phyloP scores from a whole-genome alignment of 2,797 vertebrate genomes.

The Onychomys torridus region DNA sequence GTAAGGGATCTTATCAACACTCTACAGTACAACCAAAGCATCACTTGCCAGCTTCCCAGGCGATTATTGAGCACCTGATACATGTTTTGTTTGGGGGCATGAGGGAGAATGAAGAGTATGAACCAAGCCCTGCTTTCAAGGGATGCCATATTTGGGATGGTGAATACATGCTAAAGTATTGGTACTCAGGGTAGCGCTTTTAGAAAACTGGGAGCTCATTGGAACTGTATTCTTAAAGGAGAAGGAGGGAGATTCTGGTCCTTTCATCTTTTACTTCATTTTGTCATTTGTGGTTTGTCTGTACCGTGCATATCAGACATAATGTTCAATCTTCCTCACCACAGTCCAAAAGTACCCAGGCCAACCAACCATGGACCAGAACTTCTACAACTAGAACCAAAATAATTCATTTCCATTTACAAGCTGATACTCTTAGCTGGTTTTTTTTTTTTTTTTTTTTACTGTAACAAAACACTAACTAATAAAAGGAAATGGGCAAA shows the following conservation, averaged over 20 bases:
- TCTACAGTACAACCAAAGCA: background rate
- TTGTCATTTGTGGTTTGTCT: background rate
- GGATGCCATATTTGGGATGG: background rate
- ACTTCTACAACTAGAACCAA: background rate
- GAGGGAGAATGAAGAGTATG: background rate
- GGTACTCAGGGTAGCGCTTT: background rate
- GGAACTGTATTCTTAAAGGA: background rate
- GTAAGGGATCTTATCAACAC: background rate
- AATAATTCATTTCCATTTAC: background rate
- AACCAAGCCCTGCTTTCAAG: background rate
- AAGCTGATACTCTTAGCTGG: background rate
- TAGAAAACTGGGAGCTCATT: background rate
- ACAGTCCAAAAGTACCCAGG: background rate
- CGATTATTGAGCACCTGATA: background rate
- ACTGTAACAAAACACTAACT: background rate
- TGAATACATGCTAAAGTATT: background rate
- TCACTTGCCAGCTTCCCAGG: background rate
- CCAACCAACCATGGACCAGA: background rate
- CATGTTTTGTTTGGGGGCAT: background rate
- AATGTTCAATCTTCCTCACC: background rate
- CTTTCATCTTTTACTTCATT: background rate
- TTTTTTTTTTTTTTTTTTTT: no score
- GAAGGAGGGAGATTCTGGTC: background rate
- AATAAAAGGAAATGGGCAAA: background rate
- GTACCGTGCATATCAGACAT: background rate